Percentiles rank a stretch among this genome's conserved stretches.
phyloP scores from a whole-genome alignment of 2,888 invertebrate species.

The Furcula furcula region DNA sequence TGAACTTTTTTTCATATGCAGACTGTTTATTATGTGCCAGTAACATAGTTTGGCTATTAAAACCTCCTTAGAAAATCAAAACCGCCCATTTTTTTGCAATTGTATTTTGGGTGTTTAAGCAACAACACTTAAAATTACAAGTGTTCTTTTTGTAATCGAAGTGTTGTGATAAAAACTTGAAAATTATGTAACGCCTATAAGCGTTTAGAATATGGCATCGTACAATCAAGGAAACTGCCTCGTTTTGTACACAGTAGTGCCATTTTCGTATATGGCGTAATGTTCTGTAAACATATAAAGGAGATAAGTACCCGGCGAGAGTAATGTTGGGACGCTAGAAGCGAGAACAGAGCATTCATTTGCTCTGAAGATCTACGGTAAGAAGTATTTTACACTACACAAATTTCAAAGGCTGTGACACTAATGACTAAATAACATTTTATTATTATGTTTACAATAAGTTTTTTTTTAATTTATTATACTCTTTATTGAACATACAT shows the following conservation, averaged over 20 bases:
- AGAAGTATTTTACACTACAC: background rate
- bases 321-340: constrained; percentile 14
- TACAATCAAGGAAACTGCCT: constrained; percentile 41
- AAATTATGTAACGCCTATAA: constrained; percentile 12
- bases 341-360: constrained; percentile 18
- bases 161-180: constrained; percentile 7
- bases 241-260: constrained; percentile 37
- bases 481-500: no score
- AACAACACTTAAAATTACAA: no score
- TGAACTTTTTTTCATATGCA: no score
- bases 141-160: constrained; percentile 2
- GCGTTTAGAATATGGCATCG: constrained; percentile 36
- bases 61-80: no score
- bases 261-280: constrained; percentile 41
- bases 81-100: no score
- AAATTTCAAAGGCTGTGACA: background rate
- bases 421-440: background rate
- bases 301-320: constrained; percentile 24
- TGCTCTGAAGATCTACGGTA: constrained; percentile 12
- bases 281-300: constrained; percentile 46
- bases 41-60: no score
- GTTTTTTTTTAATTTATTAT: no score
- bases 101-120: no score
- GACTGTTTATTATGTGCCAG: no score
- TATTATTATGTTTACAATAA: no score